Evolutionary conservation across 2,797 vertebrate species (phyloP).

Genomic region (Cuculus canorus): DNA sequence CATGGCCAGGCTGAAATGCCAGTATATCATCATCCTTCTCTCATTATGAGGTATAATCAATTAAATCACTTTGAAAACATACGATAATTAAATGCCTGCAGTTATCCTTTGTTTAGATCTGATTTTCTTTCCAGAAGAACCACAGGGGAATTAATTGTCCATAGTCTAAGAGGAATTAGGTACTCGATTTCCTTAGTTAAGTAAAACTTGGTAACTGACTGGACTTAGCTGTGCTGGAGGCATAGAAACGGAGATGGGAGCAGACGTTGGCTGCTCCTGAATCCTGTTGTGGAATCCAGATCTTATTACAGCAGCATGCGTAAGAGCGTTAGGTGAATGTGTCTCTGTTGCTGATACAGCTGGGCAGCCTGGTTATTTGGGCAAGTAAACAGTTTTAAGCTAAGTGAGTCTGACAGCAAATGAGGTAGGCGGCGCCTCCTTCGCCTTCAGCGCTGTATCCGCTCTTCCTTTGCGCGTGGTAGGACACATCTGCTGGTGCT

Average conservation of each 20-base stretch:
- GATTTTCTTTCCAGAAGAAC: slow-evolving; percentile 23
- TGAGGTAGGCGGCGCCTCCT: background rate
- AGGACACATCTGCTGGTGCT: background rate
- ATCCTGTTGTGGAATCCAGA: background rate
- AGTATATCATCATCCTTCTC: background rate
- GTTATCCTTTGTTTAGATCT: slow-evolving; percentile 56
- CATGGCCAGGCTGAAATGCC: background rate
- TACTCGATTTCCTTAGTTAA: background rate
- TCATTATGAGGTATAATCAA: background rate
- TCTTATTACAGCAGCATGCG: rapidly evolving
- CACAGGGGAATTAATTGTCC: slow-evolving; percentile 8
- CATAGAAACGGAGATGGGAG: background rate
- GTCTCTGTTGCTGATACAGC: background rate
- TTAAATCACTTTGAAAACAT: slow-evolving; percentile 4
- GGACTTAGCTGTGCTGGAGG: background rate
- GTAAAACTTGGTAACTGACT: background rate
- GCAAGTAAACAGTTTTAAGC: background rate
- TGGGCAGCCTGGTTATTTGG: background rate
- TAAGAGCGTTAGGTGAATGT: background rate
- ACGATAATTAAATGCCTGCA: background rate
- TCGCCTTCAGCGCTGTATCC: background rate
- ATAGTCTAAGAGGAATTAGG: background rate
- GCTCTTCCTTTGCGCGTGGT: background rate
- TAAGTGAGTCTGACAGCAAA: background rate
- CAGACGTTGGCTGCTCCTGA: background rate